Base-by-base conservation (phyloP, 2,797 vertebrate species). In the Leptodactylus fallax region DNA sequence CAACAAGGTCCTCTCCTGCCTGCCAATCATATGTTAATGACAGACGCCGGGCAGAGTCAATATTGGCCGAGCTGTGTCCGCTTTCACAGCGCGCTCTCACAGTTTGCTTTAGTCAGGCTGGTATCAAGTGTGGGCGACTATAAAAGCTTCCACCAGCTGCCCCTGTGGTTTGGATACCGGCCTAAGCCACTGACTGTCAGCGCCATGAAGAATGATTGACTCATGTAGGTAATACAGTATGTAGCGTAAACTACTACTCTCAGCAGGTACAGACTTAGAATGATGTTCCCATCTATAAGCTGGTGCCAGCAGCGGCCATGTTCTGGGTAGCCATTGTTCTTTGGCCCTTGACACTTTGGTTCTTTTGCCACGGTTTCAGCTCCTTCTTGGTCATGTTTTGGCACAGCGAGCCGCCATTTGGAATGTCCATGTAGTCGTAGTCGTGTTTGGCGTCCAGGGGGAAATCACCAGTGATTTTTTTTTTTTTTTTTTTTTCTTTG, bases 31-130 rank as follows among this genome's bases (percentile, higher is more conserved):
- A 63, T 53, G 47, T 13, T 78, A 77, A 67, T 71, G 80, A 82
- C 80, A 67, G 60, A 12, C 19, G 81, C 67, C 56, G 69, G 16
- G 16, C n/a, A 60, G 36, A 74, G 69, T 58, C 72, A 84, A 84
- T 74, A 84, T 71, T 76, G 27, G 23, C 36, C 27, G 23, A 61
- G 82, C 82, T 84, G 82, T 84, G 82, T 58, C 27, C 60, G 21
- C 25, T 84, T 74, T 84, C 25, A 36, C 36, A 47, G 25, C 6
- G 55, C 7, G 25, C 17, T 61, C 27, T 49, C n/a, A 45, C 27
- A 12, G 56, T 80, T 80, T 80, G 79, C 3, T n/a, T 80, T 80
- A 16, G 79, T 19, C 79, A n/a, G 79, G 0, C 27, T 45, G 56
- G 19, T 61, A 49, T 27, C 9, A 63, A 63, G 79, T 80, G 45